Percentiles rank a stretch among this genome's conserved stretches.
phyloP scores from a whole-genome alignment of 2,113 vertebrate genomes.

The Dasyurus viverrinus region DNA sequence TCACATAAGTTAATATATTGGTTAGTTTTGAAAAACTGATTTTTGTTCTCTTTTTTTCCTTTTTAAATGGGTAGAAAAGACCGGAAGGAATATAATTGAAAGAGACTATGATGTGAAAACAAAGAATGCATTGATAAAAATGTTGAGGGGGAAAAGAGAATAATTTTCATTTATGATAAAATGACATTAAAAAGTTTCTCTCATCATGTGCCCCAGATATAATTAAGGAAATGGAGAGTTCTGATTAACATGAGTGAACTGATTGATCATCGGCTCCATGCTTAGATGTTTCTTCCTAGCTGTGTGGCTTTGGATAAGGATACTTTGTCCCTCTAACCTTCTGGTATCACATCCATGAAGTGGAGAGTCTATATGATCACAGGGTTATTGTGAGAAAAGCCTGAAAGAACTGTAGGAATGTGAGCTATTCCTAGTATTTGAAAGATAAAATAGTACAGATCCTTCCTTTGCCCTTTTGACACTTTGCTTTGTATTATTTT shows the following conservation, averaged over 20 bases:
- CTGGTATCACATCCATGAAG: not conserved
- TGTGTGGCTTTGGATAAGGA: not conserved
- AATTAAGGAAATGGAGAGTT: not conserved
- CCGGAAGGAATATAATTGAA: not conserved
- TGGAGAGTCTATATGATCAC: not conserved
- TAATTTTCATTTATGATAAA: not conserved
- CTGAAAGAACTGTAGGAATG: not conserved
- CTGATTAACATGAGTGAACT: not conserved
- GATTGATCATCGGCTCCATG: not conserved
- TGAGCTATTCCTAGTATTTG: not conserved
- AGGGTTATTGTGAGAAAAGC: not conserved
- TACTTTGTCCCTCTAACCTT: not conserved
- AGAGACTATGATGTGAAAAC: not conserved
- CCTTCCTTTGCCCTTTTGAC: not conserved
- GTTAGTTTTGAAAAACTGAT: not conserved
- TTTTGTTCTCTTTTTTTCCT: not conserved
- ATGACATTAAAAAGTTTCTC: not conserved
- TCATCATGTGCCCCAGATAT: not conserved
- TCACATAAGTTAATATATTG: not conserved
- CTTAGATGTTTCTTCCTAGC: not conserved
- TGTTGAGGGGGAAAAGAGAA: not conserved
- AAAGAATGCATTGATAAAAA: not conserved
- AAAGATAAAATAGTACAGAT: not conserved
- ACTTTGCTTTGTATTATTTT: not conserved
- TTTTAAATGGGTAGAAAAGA: not conserved